Conservation (phyloP, 2,888 invertebrate species). For the Hyppa rectilinea region DNA sequence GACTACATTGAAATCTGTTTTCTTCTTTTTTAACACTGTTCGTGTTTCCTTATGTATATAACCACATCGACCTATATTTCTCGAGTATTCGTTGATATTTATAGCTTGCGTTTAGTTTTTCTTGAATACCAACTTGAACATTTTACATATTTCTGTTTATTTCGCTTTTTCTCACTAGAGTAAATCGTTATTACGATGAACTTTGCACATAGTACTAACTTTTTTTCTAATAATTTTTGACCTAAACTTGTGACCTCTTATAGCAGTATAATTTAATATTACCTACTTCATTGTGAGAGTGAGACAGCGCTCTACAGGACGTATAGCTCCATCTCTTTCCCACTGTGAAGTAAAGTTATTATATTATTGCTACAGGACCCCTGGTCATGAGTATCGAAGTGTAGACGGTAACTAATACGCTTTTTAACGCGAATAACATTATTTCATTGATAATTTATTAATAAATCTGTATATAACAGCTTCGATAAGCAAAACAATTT, state of each 20-base stretch:
- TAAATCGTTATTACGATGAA: slow-evolving; percentile 4
- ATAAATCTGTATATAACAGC: neutral
- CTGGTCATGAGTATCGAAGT: neutral
- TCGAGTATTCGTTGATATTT: slow-evolving; percentile 6
- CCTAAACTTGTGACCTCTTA: too few relatives aligned
- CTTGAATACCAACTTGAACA: slow-evolving; percentile 1
- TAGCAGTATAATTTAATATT: too few relatives aligned
- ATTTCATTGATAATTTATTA: neutral
- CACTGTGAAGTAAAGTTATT: too few relatives aligned
- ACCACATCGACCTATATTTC: slow-evolving; percentile 24
- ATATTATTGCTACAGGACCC: too few relatives aligned
- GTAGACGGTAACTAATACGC: slow-evolving; percentile 20
- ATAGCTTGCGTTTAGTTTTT: slow-evolving; percentile 1
- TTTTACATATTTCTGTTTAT: neutral
- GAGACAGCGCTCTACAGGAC: too few relatives aligned
- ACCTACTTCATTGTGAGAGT: too few relatives aligned
- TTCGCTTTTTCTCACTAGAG: slow-evolving; percentile 23
- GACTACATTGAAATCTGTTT: slow-evolving; percentile 64
- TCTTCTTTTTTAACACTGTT: slow-evolving; percentile 55
- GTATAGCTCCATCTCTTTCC: too few relatives aligned
- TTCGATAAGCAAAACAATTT: neutral
- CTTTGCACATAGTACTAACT: slow-evolving; percentile 12
- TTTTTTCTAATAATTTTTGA: slow-evolving; percentile 9
- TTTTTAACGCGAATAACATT: slow-evolving; percentile 20
- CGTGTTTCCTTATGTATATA: slow-evolving; percentile 52